phyloP scores from a whole-genome alignment of 2,797 vertebrate species.

The Aphelocoma californica region DNA sequence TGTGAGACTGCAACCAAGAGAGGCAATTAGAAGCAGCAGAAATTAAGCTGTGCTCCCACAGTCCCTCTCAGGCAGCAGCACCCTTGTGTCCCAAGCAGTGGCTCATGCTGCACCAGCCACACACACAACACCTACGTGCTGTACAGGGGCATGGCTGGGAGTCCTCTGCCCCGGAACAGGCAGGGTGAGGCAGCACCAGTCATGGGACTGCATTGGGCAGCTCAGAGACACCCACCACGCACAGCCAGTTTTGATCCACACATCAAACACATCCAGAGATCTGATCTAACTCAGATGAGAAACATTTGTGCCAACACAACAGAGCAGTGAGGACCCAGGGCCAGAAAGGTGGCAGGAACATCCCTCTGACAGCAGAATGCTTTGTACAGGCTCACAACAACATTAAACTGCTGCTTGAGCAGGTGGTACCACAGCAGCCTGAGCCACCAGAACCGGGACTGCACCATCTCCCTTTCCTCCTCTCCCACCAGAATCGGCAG shows the following conservation, averaged over 20 bases:
- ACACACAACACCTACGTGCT: rapidly evolving
- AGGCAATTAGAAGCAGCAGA: background rate
- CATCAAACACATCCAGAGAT: background rate
- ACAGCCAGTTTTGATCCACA: background rate
- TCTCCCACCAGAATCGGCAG: background rate
- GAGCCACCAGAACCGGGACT: background rate
- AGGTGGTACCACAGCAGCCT: background rate
- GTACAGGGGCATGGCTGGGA: rapidly evolving
- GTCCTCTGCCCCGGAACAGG: rapidly evolving
- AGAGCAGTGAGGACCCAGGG: background rate
- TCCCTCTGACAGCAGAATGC: background rate
- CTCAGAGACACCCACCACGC: rapidly evolving
- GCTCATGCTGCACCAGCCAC: background rate
- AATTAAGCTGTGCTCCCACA: background rate
- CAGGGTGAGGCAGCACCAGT: rapidly evolving
- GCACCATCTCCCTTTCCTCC: rapidly evolving
- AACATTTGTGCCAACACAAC: background rate
- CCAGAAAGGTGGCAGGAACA: background rate
- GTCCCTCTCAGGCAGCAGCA: background rate
- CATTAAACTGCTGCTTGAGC: background rate
- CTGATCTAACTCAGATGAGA: background rate
- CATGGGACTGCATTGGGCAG: background rate
- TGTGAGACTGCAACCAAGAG: background rate
- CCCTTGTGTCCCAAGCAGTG: rapidly evolving
- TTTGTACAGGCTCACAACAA: background rate